Percentiles rank a stretch among this genome's conserved stretches.
Evolutionary conservation across 2,888 invertebrate species (phyloP).

Genomic region (Prosopocoilus inquinatus): DNA sequence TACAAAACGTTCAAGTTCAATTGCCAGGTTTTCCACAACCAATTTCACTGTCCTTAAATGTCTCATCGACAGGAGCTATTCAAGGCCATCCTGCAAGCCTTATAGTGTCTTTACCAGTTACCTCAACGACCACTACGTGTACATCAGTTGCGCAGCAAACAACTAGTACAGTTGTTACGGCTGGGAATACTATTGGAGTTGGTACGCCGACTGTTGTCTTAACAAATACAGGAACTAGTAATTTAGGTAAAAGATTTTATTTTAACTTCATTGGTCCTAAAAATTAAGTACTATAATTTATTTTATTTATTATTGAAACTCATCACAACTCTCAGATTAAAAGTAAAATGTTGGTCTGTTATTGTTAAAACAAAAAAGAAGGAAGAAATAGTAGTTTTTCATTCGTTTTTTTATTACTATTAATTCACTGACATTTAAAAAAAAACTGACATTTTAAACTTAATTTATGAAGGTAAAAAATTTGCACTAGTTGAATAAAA

Average conservation of each 20-base stretch:
- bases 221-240: conserved; percentile 42
- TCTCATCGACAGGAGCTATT: conserved; percentile 63
- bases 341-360: too few relatives aligned
- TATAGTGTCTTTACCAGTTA: conserved; percentile 47
- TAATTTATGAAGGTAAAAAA: too few relatives aligned
- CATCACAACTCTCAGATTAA: too few relatives aligned
- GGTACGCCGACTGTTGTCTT: conserved; percentile 44
- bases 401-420: too few relatives aligned
- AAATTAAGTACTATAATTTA: background rate
- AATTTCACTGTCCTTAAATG: conserved; percentile 74
- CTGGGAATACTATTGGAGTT: conserved; percentile 33
- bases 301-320: background rate
- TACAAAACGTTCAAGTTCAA: conserved; percentile 79
- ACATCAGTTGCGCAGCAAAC: conserved; percentile 41
- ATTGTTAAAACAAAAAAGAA: too few relatives aligned
- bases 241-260: conserved; percentile 44
- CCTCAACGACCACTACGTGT: conserved; percentile 46
- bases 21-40: conserved; percentile 84
- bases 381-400: too few relatives aligned
- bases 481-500: too few relatives aligned
- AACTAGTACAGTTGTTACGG: conserved; percentile 30
- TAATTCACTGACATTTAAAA: too few relatives aligned
- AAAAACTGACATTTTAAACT: too few relatives aligned
- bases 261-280: background rate
- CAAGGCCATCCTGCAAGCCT: conserved; percentile 50